These are phyloP conservation scores for Protobothrops flavoviridis DNA, from an alignment of 2,113 vertebrate genomes.

Conservation along the genomic window DNA sequence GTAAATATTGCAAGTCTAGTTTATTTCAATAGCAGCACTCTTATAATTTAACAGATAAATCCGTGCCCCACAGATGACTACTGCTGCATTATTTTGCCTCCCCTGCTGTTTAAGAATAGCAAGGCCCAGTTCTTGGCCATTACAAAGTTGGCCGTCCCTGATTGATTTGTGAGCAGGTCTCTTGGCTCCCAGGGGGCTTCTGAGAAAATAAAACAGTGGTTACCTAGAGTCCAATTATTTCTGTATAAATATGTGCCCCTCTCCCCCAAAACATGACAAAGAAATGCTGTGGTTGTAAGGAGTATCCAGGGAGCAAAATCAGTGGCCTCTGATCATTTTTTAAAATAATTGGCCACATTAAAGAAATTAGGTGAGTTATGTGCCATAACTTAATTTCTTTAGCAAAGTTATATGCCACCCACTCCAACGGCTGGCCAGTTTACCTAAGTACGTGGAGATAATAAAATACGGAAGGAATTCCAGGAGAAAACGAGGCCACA, in stretches of 20 bases:
- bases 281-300: neutral
- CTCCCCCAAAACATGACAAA: neutral
- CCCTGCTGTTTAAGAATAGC: neutral
- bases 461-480: neutral
- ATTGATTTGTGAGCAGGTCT: neutral
- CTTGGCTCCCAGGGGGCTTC: neutral
- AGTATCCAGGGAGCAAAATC: neutral
- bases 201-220: neutral
- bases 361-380: neutral
- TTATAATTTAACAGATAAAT: neutral
- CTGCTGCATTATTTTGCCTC: neutral
- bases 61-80: neutral
- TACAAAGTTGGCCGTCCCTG: neutral
- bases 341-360: neutral
- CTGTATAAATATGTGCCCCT: neutral
- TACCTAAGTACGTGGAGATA: neutral
- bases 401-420: neutral
- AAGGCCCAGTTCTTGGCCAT: neutral
- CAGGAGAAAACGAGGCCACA: neutral
- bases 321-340: neutral
- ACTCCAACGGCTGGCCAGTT: neutral
- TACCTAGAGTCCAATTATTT: neutral
- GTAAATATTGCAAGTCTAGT: neutral
- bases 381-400: neutral
- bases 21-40: neutral